These are phyloP conservation scores for Pipistrellus pipistrellus DNA, from an alignment of 2,797 vertebrate species.

Conservation along the genomic window DNA sequence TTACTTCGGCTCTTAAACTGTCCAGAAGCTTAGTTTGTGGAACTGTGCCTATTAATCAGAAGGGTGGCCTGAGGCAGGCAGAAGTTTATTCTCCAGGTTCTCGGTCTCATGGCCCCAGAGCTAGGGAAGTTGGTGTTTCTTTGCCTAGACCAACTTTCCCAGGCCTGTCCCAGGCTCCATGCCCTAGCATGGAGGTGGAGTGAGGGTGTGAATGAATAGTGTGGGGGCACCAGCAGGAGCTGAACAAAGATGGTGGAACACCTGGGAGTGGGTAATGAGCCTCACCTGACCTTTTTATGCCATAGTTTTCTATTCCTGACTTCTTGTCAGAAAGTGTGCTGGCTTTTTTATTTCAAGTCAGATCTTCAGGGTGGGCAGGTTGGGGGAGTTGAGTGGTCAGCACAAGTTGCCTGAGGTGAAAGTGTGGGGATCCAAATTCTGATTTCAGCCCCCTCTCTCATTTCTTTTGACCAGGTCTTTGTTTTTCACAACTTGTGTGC, in stretches of 20 bases:
- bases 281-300: neutral
- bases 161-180: neutral
- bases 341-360: conserved; percentile 33
- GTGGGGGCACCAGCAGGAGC: neutral
- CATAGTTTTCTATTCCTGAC: conserved; percentile 9
- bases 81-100: neutral
- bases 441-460: neutral
- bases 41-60: neutral
- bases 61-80: neutral
- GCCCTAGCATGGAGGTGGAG: neutral
- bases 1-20: neutral
- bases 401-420: neutral
- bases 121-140: neutral
- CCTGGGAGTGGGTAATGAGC: neutral
- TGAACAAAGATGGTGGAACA: neutral
- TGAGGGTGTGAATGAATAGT: neutral
- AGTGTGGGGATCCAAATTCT: neutral
- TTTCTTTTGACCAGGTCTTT: conserved; percentile 4
- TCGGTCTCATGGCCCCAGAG: neutral
- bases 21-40: neutral
- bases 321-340: neutral
- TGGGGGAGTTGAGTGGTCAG: neutral
- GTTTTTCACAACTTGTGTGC: neutral
- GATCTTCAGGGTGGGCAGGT: neutral
- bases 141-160: neutral